Evolutionary conservation across 2,888 invertebrate species (phyloP).

Genomic region (Podabrus alpinus): DNA sequence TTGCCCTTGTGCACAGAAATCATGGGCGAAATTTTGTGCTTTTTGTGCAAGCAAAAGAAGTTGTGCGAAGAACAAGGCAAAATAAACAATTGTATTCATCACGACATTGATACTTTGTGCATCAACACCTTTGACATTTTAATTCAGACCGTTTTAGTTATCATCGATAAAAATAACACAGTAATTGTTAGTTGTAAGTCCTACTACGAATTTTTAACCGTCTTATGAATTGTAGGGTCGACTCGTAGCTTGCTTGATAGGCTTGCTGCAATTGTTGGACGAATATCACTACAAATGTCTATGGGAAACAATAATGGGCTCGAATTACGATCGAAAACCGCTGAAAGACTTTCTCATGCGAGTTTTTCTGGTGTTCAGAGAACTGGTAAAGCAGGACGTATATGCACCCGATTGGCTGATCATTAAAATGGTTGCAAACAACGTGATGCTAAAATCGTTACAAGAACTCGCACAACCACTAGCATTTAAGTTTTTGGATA

Average conservation of each 20-base stretch:
- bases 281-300: slow-evolving; percentile 86
- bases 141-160: slow-evolving; percentile 81
- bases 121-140: slow-evolving; percentile 81
- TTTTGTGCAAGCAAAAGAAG: slow-evolving; percentile 61
- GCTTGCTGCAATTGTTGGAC: slow-evolving; percentile 82
- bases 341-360: slow-evolving; percentile 85
- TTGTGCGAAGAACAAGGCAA: slow-evolving; percentile 59
- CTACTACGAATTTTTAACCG: neutral
- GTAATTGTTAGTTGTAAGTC: slow-evolving; percentile 38
- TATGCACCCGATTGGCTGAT: slow-evolving; percentile 91
- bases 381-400: slow-evolving; percentile 77
- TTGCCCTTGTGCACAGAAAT: slow-evolving; percentile 84
- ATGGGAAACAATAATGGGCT: slow-evolving; percentile 79
- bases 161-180: slow-evolving; percentile 70
- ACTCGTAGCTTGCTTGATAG: slow-evolving; percentile 84
- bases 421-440: slow-evolving; percentile 85
- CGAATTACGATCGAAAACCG: slow-evolving; percentile 73
- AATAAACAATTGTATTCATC: slow-evolving; percentile 67
- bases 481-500: slow-evolving; percentile 78
- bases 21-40: slow-evolving; percentile 79
- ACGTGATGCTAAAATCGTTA: slow-evolving; percentile 80
- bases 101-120: slow-evolving; percentile 83
- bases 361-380: slow-evolving; percentile 78
- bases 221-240: slow-evolving; percentile 63
- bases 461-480: slow-evolving; percentile 89